Evolutionary conservation across 2,113 vertebrate genomes (phyloP), one percentile per base, ranked within the genome.

Genomic region (Myotis brandtii): DNA sequence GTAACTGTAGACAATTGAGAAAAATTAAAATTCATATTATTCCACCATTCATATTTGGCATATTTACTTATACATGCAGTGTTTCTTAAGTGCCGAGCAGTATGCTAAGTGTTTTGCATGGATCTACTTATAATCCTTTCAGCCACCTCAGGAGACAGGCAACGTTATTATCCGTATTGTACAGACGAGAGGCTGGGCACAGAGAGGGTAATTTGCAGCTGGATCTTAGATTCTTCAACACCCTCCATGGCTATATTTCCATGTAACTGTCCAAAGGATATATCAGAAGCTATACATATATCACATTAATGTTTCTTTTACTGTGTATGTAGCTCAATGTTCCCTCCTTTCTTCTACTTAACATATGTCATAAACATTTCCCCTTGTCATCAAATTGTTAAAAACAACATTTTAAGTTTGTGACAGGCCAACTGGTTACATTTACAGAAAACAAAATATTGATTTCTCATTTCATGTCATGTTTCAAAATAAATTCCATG

Each of bases 391-490:
- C 81, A 48, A 94, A 54, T 62, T 62, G 23, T 84, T 87, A 23
- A 48, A 72, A 86, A 67, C 76, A n/a, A 43, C 18, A 73, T 91
- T 96, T 85, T n/a, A 75, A 88, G 9, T 70, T 80, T 80, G 34
- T 66, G 14, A 56, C 2, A 6, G 59, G 9, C 2, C 16, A 37
- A 23, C n/a, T 86, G 48, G 59, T 82, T 91, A 9, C 34, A 52
- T 52, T 86, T 93, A 50, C 40, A 86, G 85, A 62, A 88, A 72
- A 87, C 12, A 72, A 93, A 93, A 73, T 75, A 94, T 40, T n/a
- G 7, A 40, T 91, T 40, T 59, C 64, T 86, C 20, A 66, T 40
- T 95, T 95, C 50, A 89, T 16, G 10, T 73, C 12, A 87, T 34
- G 5, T 23, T 94, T 43, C 25, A 76, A 95, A 92, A 90, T 64